These are phyloP conservation scores for Dryobotodes eremita DNA, from an alignment of 2,888 invertebrate species.

Conservation along the genomic window DNA sequence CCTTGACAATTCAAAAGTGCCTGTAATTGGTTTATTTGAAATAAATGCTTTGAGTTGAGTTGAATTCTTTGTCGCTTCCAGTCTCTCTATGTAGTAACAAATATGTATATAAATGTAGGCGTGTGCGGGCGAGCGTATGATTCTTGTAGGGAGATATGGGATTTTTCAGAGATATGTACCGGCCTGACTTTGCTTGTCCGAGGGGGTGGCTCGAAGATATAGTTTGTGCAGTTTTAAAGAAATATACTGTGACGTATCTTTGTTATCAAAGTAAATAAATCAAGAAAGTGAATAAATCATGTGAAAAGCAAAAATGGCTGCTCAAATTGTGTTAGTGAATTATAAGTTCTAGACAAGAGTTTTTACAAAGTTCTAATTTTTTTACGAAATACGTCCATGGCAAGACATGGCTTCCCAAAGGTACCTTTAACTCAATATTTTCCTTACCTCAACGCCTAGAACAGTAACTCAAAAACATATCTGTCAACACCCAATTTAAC, in stretches of 20 bases:
- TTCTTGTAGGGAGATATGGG: constrained; percentile 87
- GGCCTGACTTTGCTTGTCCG: constrained; percentile 81
- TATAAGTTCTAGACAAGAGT: no score
- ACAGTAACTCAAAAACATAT: background rate
- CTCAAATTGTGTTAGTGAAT: no score
- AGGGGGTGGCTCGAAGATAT: constrained; percentile 71
- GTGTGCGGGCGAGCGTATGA: constrained; percentile 87
- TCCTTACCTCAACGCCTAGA: no score
- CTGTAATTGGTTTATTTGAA: no score
- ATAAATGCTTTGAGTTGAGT: no score
- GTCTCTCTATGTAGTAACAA: constrained; percentile 41
- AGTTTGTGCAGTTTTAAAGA: constrained; percentile 43
- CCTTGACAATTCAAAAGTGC: no score
- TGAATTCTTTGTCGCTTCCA: constrained; percentile 55
- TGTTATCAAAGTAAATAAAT: constrained; percentile 27
- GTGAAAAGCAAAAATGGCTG: background rate
- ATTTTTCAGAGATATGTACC: constrained; percentile 85
- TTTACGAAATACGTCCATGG: no score
- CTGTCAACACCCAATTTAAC: constrained; percentile 9
- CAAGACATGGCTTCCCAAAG: no score
- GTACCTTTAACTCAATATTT: no score
- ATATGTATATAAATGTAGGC: constrained; percentile 75
- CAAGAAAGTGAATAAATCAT: constrained; percentile 3
- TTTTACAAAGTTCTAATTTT: no score
- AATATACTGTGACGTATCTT: constrained; percentile 21